phyloP scores from a whole-genome alignment of 2,113 vertebrate species.

The Erpornis zantholeuca region DNA sequence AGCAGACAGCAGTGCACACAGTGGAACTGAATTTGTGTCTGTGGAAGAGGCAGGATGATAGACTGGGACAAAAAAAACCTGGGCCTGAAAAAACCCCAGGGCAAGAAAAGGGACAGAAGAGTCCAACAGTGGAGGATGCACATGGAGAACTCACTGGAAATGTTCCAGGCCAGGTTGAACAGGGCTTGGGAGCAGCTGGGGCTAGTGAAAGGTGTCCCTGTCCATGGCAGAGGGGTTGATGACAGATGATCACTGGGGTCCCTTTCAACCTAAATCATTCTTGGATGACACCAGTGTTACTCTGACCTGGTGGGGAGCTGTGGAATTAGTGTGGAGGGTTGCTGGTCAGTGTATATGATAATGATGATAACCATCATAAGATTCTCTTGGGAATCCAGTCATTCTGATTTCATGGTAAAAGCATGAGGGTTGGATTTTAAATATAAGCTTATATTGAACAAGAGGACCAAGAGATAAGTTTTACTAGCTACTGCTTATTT shows the following conservation, averaged over 20 bases:
- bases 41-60: neutral
- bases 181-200: neutral
- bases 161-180: neutral
- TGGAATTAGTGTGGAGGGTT: neutral
- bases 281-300: neutral
- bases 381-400: neutral
- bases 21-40: neutral
- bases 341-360: rapidly evolving
- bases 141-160: neutral
- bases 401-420: neutral
- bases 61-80: neutral
- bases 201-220: neutral
- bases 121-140: neutral
- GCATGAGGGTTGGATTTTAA: neutral
- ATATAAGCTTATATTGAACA: neutral
- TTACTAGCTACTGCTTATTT: neutral
- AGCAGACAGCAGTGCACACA: neutral
- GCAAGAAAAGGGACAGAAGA: neutral
- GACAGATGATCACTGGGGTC: neutral
- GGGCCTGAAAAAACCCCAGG: neutral
- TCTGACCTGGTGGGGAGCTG: neutral
- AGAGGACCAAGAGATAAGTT: neutral
- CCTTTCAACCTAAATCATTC: neutral
- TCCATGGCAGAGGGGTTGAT: neutral
- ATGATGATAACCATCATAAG: neutral